phyloP scores from a whole-genome alignment of 2,113 vertebrate species.

The Coracopsis vasa region DNA sequence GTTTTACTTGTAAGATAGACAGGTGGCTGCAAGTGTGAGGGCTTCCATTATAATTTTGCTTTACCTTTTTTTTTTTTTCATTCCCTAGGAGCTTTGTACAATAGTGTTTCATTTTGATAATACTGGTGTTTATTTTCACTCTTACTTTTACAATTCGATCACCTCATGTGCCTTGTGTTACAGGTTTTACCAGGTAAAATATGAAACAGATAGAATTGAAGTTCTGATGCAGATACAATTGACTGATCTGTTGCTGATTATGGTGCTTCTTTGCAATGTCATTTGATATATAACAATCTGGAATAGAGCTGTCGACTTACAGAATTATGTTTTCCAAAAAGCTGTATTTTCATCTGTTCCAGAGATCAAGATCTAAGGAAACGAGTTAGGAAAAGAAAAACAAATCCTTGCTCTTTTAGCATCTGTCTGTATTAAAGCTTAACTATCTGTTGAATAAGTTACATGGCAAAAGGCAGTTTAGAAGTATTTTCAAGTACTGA shows the following conservation, averaged over 20 bases:
- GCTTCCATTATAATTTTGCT: background rate
- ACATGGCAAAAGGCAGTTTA: background rate
- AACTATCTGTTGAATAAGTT: background rate
- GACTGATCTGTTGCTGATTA: conserved; percentile 1
- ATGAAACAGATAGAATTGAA: background rate
- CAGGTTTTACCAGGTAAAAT: background rate
- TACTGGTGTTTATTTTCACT: background rate
- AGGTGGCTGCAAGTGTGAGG: background rate
- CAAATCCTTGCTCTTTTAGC: background rate
- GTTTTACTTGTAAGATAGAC: background rate
- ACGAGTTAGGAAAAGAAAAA: background rate
- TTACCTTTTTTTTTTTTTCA: background rate
- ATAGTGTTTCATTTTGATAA: background rate
- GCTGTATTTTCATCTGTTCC: background rate
- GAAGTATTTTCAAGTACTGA: background rate
- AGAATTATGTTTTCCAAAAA: background rate
- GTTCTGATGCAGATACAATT: background rate
- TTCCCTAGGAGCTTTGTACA: background rate
- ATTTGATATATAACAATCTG: background rate
- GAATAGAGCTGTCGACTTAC: background rate
- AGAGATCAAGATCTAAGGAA: background rate
- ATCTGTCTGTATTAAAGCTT: background rate
- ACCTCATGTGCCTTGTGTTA: background rate
- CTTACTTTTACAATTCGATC: background rate
- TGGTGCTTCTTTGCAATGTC: background rate